Conservation (phyloP, 2,113 vertebrate species). For the Syngnathus typhle region DNA sequence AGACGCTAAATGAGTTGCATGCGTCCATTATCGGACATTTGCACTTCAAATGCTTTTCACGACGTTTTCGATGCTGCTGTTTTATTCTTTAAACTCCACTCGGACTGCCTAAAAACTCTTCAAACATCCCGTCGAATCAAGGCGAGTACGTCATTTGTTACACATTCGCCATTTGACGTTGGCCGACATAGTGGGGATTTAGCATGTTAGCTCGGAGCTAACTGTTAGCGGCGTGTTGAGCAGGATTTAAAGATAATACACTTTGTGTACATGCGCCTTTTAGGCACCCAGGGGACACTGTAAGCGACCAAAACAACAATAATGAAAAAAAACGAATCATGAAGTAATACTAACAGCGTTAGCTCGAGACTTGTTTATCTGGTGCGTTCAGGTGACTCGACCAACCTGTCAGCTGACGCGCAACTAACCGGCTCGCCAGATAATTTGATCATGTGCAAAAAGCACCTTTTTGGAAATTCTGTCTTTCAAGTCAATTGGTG, state of each 20-base stretch:
- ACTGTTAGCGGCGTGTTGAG: background rate
- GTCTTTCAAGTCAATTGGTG: too few species aligned
- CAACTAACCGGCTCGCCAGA: background rate
- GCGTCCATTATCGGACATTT: conserved; percentile 35
- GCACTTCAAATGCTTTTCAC: background rate
- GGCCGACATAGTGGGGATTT: background rate
- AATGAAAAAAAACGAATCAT: background rate
- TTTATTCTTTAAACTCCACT: background rate
- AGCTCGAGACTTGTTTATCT: background rate
- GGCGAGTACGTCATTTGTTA: background rate
- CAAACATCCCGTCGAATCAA: background rate
- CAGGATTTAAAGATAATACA: too few species aligned
- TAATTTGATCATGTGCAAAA: background rate
- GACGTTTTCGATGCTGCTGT: background rate
- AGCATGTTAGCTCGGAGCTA: background rate
- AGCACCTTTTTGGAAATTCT: background rate
- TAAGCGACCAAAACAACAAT: too few species aligned
- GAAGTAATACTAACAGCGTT: background rate
- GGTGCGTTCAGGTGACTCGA: background rate
- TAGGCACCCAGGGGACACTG: background rate
- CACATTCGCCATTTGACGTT: background rate
- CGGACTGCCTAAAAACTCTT: background rate
- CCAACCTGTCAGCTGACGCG: background rate
- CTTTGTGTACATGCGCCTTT: background rate
- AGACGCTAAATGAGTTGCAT: background rate